Base-by-base conservation (phyloP, 1,140 invertebrate species). In the Ericerus pela region DNA sequence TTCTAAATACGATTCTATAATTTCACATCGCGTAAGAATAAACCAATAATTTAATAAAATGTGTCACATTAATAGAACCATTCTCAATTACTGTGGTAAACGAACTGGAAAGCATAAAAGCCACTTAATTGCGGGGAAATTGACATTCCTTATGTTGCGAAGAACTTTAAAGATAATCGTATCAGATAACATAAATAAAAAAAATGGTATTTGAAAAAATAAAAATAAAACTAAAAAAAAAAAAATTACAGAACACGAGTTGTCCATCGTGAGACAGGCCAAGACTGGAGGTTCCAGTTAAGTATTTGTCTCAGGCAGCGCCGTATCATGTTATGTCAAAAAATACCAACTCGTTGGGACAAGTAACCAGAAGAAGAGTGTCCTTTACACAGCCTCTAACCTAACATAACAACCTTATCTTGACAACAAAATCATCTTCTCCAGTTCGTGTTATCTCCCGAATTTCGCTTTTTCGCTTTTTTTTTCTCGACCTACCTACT, bases 311-410 rank as follows among this genome's bases (percentile, higher is more conserved):
- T 41, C 41, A 47, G 41, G 10, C 41, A 47, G 41, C 41, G 41
- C 41, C 41, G 41, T 47, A 47, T 47, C 41, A 47, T 47, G 41
- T 47, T 47, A 47, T 47, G 41, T 47, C 41, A 47, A 47, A 47
- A 38, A 47, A 47, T 47, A 47, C 41, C 41, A 47, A 47, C 41
- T 47, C 41, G 41, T 24, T 47, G 41, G 41, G 41, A 47, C 41
- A 24, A n/a, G n/a, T n/a, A n/a, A n/a, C n/a, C 41, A 41, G 36
- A 14, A 38, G 41, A 20, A 4, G 14, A n/a, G 36, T 16, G 36
- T 16, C 41, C 41, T 18, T 2, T 24, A 47, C 5, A 18, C 10
- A 24, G 20, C 20, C 37, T 8, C 6, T 47, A 24, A 47, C 16
- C 20, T 24, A 24, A 47, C 41, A 10, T 47, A 47, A 3, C 41